Percentiles rank a stretch among this genome's conserved stretches.
phyloP scores from a whole-genome alignment of 2,113 vertebrate species.

The Antigone vipio region DNA sequence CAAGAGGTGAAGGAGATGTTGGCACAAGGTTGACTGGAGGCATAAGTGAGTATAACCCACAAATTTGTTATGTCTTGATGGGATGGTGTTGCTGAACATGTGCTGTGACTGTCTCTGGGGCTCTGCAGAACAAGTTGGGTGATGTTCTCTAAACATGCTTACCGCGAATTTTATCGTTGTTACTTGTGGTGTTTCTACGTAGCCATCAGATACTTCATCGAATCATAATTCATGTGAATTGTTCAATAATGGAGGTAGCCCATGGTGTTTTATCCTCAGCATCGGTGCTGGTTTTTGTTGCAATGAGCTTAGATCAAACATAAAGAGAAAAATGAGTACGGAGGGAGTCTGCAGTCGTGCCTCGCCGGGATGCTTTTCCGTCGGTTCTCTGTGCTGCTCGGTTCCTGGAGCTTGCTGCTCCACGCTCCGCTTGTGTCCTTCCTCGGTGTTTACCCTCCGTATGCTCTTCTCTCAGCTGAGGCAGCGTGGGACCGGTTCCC shows the following conservation, averaged over 20 bases:
- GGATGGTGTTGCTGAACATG: neutral
- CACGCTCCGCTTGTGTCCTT: neutral
- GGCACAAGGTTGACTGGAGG: neutral
- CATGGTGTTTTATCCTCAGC: neutral
- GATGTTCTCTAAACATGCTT: neutral
- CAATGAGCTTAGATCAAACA: neutral
- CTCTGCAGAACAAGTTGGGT: neutral
- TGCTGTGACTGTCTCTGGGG: neutral
- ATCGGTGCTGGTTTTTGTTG: neutral
- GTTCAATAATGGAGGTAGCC: neutral
- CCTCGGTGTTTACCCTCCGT: fast-evolving
- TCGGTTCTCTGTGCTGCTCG: fast-evolving
- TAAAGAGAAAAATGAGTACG: neutral
- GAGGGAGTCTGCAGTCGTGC: neutral
- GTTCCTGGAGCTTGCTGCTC: neutral
- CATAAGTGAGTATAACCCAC: neutral
- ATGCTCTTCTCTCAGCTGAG: neutral
- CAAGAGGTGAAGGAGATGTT: neutral
- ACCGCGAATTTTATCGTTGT: neutral
- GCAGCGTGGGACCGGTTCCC: neutral
- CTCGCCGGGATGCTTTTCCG: fast-evolving
- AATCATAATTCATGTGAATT: neutral
- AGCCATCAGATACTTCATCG: neutral
- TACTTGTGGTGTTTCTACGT: neutral
- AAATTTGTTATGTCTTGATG: neutral